phyloP scores from a whole-genome alignment of 2,888 invertebrate species.

The Aporophyla lueneburgensis region DNA sequence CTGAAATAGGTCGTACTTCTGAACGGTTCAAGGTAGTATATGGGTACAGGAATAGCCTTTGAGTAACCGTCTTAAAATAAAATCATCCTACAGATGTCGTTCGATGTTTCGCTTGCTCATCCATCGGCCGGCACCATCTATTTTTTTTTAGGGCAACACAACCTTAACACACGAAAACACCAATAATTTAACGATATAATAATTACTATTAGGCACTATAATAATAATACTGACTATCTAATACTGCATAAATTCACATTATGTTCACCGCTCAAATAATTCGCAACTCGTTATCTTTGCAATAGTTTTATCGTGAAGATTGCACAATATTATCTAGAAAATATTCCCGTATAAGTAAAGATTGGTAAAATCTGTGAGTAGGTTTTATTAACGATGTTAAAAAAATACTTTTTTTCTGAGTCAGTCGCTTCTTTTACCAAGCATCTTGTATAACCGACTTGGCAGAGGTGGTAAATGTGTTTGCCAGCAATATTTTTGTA shows the following conservation, averaged over 20 bases:
- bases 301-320: neutral
- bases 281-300: neutral
- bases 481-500: slow-evolving; percentile 48
- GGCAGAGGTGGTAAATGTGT: slow-evolving; percentile 58
- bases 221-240: neutral
- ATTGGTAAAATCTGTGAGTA: slow-evolving; percentile 30
- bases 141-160: slow-evolving; percentile 32
- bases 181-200: neutral
- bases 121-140: slow-evolving; percentile 49
- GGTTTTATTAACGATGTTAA: slow-evolving; percentile 33
- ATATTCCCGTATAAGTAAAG: slow-evolving; percentile 17
- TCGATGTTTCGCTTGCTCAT: slow-evolving; percentile 44
- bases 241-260: neutral
- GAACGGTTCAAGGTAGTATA: slow-evolving; percentile 86
- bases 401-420: slow-evolving; percentile 47
- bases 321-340: slow-evolving; percentile 6
- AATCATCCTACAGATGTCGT: slow-evolving; percentile 76
- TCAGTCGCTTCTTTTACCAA: slow-evolving; percentile 44
- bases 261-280: neutral
- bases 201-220: slow-evolving; percentile 2
- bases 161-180: slow-evolving; percentile 16
- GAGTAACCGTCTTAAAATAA: slow-evolving; percentile 85
- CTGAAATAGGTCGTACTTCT: slow-evolving; percentile 85
- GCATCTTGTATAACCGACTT: slow-evolving; percentile 54
- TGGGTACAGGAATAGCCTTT: slow-evolving; percentile 82